These are phyloP conservation scores for Nerophis ophidion DNA, from an alignment of 2,113 vertebrate species.

Conservation along the genomic window DNA sequence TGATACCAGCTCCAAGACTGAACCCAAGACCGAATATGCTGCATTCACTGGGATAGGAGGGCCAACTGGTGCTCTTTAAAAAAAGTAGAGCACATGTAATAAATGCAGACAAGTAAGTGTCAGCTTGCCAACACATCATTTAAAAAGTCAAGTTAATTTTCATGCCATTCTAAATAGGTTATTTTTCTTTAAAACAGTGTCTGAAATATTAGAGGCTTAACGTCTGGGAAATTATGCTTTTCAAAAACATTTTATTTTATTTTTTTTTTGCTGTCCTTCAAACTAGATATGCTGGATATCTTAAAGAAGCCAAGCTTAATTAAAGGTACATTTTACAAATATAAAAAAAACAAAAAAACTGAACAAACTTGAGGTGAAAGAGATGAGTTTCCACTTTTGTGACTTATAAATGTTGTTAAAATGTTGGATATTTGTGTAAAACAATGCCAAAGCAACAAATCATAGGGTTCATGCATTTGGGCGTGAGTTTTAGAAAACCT, in stretches of 20 bases:
- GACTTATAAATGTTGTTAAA: no score
- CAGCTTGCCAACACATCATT: background rate
- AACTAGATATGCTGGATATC: no score
- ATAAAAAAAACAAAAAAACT: no score
- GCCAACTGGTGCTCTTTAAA: background rate
- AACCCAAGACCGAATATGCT: background rate
- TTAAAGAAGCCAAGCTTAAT: no score
- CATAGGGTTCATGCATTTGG: no score
- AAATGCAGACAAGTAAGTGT: background rate
- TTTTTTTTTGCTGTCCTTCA: background rate
- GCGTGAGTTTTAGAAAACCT: no score
- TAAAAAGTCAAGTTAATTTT: background rate
- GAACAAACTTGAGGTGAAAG: no score
- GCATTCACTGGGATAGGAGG: no score
- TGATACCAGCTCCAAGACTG: slow-evolving; percentile 11
- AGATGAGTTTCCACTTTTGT: no score
- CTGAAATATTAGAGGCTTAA: background rate
- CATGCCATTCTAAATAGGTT: background rate
- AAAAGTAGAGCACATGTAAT: background rate
- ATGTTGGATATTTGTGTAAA: no score
- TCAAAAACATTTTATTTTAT: background rate
- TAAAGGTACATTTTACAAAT: no score
- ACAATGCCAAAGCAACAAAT: no score
- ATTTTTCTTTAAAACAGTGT: background rate
- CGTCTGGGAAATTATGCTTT: background rate